phyloP scores from a whole-genome alignment of 2,797 vertebrate species.

The Clarias platycephalus region DNA sequence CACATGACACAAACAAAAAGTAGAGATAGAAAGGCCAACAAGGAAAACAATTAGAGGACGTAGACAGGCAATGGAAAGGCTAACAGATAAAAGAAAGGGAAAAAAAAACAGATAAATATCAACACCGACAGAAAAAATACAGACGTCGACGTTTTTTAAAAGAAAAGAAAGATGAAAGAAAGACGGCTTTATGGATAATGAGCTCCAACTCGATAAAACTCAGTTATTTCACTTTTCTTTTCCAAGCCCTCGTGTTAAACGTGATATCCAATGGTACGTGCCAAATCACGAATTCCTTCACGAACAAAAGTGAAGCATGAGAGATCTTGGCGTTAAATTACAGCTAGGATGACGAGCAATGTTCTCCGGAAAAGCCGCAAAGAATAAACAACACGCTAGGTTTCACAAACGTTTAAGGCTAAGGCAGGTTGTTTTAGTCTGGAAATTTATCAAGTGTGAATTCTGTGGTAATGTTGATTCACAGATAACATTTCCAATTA shows the following conservation, averaged over 20 bases:
- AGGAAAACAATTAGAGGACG: not conserved
- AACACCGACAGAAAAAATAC: not conserved
- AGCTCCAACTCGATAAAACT: not conserved
- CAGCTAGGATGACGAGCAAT: not conserved
- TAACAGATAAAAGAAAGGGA: not conserved
- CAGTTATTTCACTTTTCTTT: too few species aligned
- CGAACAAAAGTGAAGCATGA: not conserved
- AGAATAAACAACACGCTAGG: not conserved
- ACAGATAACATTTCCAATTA: too few species aligned
- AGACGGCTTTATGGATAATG: not conserved
- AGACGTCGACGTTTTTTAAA: not conserved
- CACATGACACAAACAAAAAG: not conserved
- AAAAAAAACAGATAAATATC: not conserved
- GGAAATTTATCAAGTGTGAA: not conserved
- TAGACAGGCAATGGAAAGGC: not conserved
- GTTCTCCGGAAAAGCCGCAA: not conserved
- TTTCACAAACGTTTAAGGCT: not conserved
- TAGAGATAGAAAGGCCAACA: not conserved
- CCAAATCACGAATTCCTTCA: not conserved
- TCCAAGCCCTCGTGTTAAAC: not conserved
- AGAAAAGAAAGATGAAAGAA: not conserved
- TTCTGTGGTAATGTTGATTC: not conserved
- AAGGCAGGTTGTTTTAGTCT: not conserved
- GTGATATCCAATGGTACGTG: not conserved
- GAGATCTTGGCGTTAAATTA: not conserved